phyloP scores from a whole-genome alignment of 2,888 invertebrate species.

The Drosophila cognata region DNA sequence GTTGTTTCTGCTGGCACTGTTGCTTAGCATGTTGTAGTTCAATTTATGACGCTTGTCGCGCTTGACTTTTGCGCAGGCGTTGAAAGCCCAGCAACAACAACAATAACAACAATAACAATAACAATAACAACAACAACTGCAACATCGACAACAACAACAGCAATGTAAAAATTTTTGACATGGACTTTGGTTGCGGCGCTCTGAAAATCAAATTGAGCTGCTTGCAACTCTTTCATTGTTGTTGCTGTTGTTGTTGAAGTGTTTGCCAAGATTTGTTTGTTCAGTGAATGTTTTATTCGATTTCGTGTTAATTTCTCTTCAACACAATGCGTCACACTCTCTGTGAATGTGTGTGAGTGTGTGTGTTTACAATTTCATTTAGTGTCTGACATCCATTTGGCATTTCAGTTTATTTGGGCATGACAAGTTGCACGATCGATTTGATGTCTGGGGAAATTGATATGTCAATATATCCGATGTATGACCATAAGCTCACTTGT shows the following conservation, averaged over 20 bases:
- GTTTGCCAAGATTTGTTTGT: slow-evolving; percentile 39
- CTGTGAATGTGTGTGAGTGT: slow-evolving; percentile 24
- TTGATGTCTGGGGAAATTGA: slow-evolving; percentile 66
- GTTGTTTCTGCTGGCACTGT: slow-evolving; percentile 54
- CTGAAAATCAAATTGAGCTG: slow-evolving; percentile 68
- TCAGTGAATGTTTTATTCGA: slow-evolving; percentile 58
- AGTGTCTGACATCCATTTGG: slow-evolving; percentile 72
- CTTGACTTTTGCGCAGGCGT: slow-evolving; percentile 79
- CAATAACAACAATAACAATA: slow-evolving; percentile 40
- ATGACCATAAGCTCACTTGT: slow-evolving; percentile 16
- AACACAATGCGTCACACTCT: slow-evolving; percentile 74
- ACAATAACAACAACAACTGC: slow-evolving; percentile 49
- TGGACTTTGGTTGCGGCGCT: slow-evolving; percentile 55
- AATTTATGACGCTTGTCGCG: slow-evolving; percentile 76
- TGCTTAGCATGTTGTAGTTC: slow-evolving; percentile 79
- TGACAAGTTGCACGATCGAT: slow-evolving; percentile 79
- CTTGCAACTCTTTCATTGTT: slow-evolving; percentile 44
- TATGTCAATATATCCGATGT: slow-evolving; percentile 63
- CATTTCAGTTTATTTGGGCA: slow-evolving; percentile 70
- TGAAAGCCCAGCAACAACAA: slow-evolving; percentile 70
- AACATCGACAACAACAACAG: slow-evolving; percentile 51
- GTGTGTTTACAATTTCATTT: slow-evolving; percentile 78
- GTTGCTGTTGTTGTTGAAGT: slow-evolving; percentile 32
- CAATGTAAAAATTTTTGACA: slow-evolving; percentile 18
- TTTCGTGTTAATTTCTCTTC: slow-evolving; percentile 74